Conservation (phyloP, 2,113 vertebrate species). For the Hemiscyllium ocellatum region DNA sequence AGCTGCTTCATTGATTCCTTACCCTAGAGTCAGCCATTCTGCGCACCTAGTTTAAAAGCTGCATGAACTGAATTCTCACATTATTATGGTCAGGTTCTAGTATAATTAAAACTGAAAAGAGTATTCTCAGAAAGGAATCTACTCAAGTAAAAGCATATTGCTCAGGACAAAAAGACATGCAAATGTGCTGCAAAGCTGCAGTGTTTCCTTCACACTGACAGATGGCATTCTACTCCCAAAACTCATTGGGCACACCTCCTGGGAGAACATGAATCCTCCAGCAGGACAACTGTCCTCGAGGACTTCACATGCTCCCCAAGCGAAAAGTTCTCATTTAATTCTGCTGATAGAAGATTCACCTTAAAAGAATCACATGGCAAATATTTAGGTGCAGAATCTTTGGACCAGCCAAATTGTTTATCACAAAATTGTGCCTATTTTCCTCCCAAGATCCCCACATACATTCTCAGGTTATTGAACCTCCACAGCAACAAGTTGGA, state of each 20-base stretch:
- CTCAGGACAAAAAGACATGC: background rate
- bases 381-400: background rate
- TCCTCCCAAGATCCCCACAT: background rate
- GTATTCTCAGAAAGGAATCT: background rate
- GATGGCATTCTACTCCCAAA: background rate
- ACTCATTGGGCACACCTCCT: background rate
- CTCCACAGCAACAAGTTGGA: background rate
- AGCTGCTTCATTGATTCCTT: background rate
- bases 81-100: background rate
- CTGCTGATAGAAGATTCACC: background rate
- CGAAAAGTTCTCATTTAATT: background rate
- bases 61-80: background rate
- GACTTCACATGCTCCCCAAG: background rate
- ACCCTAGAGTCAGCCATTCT: background rate
- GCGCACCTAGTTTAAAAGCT: background rate
- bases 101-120: background rate
- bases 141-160: background rate
- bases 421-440: background rate
- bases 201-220: background rate
- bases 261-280: background rate
- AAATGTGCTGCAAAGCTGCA: background rate
- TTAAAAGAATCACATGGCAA: background rate
- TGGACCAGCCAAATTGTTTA: background rate
- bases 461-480: background rate
- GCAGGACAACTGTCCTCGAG: background rate